Evolutionary conservation across 2,888 invertebrate species (phyloP), one percentile per base, ranked within the genome.

Genomic region (Chymomyza amoena): DNA sequence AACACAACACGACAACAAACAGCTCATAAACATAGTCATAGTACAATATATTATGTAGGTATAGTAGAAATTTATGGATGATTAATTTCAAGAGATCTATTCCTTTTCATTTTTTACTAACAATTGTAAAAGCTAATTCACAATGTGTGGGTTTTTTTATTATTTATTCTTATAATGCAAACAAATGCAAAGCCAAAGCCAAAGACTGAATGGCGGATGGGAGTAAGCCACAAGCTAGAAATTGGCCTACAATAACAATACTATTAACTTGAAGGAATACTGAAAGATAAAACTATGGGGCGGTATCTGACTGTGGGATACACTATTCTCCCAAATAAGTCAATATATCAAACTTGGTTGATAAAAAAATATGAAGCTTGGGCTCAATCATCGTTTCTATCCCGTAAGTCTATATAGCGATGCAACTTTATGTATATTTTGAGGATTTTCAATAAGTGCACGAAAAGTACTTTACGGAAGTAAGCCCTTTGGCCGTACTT

Each of bases 211-310:
- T 54, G 25, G 20, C 52, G 59, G 65, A 64, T 72, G 77, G 60
- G 28, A 64, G 16, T 65, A 52, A 72, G 64, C 61, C 64, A 70
- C 59, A 36, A 28, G 65, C 65, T 71, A 61, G 69, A 73, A 73
- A 78, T 81, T 78, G 69, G 64, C 75, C 72, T 59, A 69, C 83
- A 78, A 81, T 73, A 87, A 85, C 83, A 87, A 86, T 84, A 87
- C 84, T 83, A 86, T 83, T 87, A 87, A 79, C 77, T 76, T 61
- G 10, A 67, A 71, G 61, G 45, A 20, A 79, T 74, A 73, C 74
- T 66, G 73, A 64, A 50, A 64, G 10, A 32, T 1, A 32, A 32
- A 32, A 7, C 25, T 25, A 4, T 4, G 25, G 2, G 4, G 4
- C 25, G 25, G 32, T 7, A 32, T 25, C 32, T 7, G 32, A 32